Evolutionary conservation across 2,797 vertebrate species (phyloP), one percentile per base, ranked within the genome.

Genomic region (Catostomus latipinnis): DNA sequence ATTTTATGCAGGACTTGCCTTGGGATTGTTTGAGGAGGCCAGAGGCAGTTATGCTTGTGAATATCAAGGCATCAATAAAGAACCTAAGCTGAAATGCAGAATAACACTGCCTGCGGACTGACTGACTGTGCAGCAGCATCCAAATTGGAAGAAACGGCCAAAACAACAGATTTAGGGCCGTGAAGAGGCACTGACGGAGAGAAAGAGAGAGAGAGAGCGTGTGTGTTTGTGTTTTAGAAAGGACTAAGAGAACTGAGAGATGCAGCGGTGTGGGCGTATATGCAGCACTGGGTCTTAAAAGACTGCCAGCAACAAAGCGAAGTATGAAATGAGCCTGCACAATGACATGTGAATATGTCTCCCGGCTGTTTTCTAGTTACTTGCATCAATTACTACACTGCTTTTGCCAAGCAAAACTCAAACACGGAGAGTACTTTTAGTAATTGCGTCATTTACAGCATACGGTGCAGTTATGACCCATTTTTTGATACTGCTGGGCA

Each of bases 221-320:
- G 70, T 10, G 22, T 61, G 70, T 63, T 48, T 22, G 49, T 74
- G 57, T 68, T 65, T 61, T 49, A 70, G 65, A 74, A 60, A 62
- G 72, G 63, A 66, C 63, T 74, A 76, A 49, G 72, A 69, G 82
- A 80, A 58, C 58, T 34, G 74, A 58, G 53, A 67, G 61, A 73
- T 48, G 66, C 71, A 74, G 70, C 56, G 22, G 82, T 85, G 85
- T 88, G 83, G 80, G 87, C 73, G 86, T 81, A 70, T 77, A 77
- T 65, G 71, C 71, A 66, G 75, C n/a, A 58, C 73, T 54, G 71
- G 63, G 65, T 75, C 84, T 84, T 82, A 82, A 84, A 86, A 85
- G 84, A 79, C 85, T 86, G 77, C 84, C 83, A 80, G 71, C 67
- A 80, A 81, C 82, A 86, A 84, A 87, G 70, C 53, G 67, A 77